Evolutionary conservation across 2,888 invertebrate species (phyloP).

Genomic region (Thymelicus acteon): DNA sequence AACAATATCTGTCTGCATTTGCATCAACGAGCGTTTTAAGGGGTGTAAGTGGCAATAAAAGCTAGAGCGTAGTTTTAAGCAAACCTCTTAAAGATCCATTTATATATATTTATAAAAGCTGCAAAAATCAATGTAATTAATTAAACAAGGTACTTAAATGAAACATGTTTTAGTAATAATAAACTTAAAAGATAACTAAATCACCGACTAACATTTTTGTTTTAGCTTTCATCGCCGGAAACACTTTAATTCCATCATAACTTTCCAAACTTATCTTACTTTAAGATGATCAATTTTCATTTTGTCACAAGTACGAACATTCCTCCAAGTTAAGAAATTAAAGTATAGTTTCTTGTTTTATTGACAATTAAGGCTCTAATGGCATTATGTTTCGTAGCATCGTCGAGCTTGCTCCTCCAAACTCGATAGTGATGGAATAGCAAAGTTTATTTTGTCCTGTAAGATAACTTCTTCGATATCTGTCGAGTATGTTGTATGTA

Average conservation of each 20-base stretch:
- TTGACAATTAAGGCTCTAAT: conserved; percentile 25
- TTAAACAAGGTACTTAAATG: neutral
- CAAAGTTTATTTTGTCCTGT: neutral
- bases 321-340: conserved; percentile 62
- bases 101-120: too few species aligned
- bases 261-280: conserved; percentile 80
- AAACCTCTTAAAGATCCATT: too few species aligned
- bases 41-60: too few species aligned
- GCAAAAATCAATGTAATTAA: neutral
- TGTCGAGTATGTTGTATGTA: neutral
- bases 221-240: conserved; percentile 56
- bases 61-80: too few species aligned
- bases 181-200: conserved; percentile 61
- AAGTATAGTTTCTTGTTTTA: conserved; percentile 43
- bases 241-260: conserved; percentile 74
- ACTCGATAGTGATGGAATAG: neutral
- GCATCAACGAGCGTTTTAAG: too few species aligned
- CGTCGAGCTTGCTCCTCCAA: conserved; percentile 7
- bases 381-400: conserved; percentile 22
- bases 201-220: conserved; percentile 65
- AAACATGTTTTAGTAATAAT: conserved; percentile 63
- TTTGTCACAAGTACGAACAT: conserved; percentile 69
- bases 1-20: too few species aligned
- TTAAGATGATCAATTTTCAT: conserved; percentile 81
- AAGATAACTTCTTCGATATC: neutral